These are phyloP conservation scores for Aleiodes leptofemur DNA, from an alignment of 2,888 invertebrate genomes.

Conservation along the genomic window DNA sequence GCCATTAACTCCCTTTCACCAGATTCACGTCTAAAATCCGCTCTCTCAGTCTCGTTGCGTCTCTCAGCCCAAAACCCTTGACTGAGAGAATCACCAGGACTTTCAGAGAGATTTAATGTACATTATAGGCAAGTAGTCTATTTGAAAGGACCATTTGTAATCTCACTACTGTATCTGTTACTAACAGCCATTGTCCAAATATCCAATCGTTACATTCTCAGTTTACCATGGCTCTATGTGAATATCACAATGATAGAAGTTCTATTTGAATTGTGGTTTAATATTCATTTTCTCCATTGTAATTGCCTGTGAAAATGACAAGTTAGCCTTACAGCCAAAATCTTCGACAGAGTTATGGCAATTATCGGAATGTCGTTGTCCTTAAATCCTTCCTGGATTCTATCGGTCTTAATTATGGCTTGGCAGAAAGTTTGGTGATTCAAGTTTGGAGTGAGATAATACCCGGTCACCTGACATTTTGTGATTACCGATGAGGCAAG, in stretches of 20 bases:
- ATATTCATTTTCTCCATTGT: slow-evolving; percentile 58
- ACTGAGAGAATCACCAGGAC: no score
- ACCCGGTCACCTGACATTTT: not conserved
- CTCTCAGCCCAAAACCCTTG: not conserved
- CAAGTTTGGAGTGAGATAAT: not conserved
- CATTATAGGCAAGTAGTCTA: not conserved
- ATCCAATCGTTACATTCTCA: slow-evolving; percentile 24
- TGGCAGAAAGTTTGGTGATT: not conserved
- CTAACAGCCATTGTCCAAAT: slow-evolving; percentile 24
- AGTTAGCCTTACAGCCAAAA: slow-evolving; percentile 58
- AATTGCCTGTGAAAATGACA: slow-evolving; percentile 70
- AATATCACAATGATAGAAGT: not conserved
- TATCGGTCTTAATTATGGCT: no score
- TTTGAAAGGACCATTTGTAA: slow-evolving; percentile 16
- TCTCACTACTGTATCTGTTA: slow-evolving; percentile 8
- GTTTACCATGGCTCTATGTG: no score
- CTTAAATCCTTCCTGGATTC: no score
- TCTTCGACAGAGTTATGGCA: no score
- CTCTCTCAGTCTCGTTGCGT: not conserved
- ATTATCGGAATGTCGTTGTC: no score
- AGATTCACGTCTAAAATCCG: not conserved
- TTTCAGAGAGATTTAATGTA: not conserved
- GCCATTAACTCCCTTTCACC: slow-evolving; percentile 30
- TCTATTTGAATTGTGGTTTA: slow-evolving; percentile 18
- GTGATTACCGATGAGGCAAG: not conserved